Conservation (phyloP, 2,113 vertebrate species). For the Pelobates fuscus region DNA sequence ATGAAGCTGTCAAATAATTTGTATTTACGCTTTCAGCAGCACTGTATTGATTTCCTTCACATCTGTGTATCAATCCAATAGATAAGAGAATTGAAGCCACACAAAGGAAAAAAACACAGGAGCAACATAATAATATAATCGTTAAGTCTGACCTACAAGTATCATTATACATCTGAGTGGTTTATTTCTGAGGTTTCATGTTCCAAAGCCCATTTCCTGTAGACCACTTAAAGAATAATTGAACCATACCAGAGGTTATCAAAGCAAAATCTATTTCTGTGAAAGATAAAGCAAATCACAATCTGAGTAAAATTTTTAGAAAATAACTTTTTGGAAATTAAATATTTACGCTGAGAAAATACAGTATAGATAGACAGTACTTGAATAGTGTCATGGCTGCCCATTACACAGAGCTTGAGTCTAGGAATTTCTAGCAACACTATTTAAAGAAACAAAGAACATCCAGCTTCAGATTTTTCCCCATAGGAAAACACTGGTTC, state of each 20-base stretch:
- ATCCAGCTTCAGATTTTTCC: too few relatives aligned
- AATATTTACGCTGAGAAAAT: too few relatives aligned
- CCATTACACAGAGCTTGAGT: too few relatives aligned
- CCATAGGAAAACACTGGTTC: too few relatives aligned
- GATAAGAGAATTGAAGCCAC: constrained; percentile 5
- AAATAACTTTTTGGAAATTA: too few relatives aligned
- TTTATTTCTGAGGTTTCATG: constrained; percentile 19
- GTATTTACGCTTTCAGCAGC: constrained; percentile 1
- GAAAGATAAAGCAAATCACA: too few relatives aligned
- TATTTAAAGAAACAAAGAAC: too few relatives aligned
- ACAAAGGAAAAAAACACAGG: background rate
- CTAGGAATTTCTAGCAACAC: too few relatives aligned
- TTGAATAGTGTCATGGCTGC: too few relatives aligned
- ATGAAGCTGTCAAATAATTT: constrained; percentile 15
- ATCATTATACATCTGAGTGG: background rate
- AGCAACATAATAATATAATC: constrained; percentile 9
- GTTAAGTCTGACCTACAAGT: constrained; percentile 17
- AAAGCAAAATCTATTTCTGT: background rate
- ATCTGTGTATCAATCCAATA: background rate
- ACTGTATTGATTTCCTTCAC: constrained; percentile 18
- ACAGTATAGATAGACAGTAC: too few relatives aligned
- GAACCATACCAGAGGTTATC: background rate
- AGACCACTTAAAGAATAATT: background rate
- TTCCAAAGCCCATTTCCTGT: constrained; percentile 10
- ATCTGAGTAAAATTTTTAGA: too few relatives aligned